Base-by-base conservation (phyloP, 2,797 vertebrate species). In the Aeoliscus strigatus region DNA sequence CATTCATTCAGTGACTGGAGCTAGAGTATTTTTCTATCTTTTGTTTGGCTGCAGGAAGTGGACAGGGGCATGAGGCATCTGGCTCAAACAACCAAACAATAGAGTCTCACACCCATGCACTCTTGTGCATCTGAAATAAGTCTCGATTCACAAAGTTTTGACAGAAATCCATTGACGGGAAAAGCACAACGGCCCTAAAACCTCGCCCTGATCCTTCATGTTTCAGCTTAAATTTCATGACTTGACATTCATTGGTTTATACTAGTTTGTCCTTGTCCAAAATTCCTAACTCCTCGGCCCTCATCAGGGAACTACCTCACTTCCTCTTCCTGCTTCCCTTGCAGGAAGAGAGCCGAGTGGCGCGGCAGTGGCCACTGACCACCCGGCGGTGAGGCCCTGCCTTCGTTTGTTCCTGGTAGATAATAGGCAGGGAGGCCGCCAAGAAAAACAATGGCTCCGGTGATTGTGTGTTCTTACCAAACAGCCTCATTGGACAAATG, bases 321-420 rank as follows among this genome's bases (percentile, higher is more conserved):
- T 85, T 89, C 87, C 85, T 73, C 73, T 81, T 83, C 79, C 82
- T 81, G 77, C 68, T 71, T 85, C 72, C 75, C 54, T 71, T 53
- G 39, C 78, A 77, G 80, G 79, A 81, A 82, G 69, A 60, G 51
- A 81, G 67, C 66, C 4, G 34, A 73, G 60, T 27, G 54, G 73
- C 60, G 65, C 36, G 61, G 56, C 48, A 57, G 60, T 59, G 39
- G 64, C 60, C 40, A 44, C 32, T 4, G 47, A 69, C 80, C 73
- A 73, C 74, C 66, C 51, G 40, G 60, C 73, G 64, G 30, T 44
- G 55, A 62, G 53, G 61, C 73, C 72, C 72, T 66, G 70, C 80
- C 85, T 84, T 77, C 80, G 73, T 87, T 88, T 86, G 84, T 83
- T 82, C 72, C 74, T 79, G 70, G 60, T 81, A 84, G 83, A 89